Conservation (phyloP, 2,113 vertebrate genomes). For the Vireo altiloquus region DNA sequence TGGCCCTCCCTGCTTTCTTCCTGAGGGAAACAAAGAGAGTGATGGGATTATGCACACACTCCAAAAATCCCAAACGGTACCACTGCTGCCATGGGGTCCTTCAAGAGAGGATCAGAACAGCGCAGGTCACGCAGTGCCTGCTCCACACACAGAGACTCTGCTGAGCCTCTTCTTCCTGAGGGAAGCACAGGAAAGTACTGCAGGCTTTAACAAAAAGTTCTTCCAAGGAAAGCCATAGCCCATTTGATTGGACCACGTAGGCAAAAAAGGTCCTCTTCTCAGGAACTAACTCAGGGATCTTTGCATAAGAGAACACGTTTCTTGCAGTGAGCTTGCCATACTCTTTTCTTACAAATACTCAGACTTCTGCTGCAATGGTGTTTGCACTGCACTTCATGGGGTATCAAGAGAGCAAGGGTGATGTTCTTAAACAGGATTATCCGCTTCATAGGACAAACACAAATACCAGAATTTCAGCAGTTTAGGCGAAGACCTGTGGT, state of each 20-base stretch:
- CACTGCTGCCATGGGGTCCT: not conserved
- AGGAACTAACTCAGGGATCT: not conserved
- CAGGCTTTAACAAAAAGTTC: not conserved
- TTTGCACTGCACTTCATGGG: not conserved
- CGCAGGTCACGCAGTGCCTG: rapidly evolving
- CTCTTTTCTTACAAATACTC: not conserved
- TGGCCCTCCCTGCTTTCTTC: not conserved
- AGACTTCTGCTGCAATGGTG: not conserved
- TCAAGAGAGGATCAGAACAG: not conserved
- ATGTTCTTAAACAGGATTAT: slow-evolving; percentile 7
- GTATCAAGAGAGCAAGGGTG: slow-evolving; percentile 9
- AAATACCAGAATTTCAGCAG: not conserved
- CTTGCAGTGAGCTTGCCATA: not conserved
- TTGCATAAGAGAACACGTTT: rapidly evolving
- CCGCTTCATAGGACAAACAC: not conserved
- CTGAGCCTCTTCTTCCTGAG: not conserved
- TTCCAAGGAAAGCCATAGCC: not conserved
- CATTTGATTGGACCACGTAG: rapidly evolving
- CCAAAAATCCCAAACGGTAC: not conserved
- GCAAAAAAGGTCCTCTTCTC: not conserved
- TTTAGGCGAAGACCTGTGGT: not conserved
- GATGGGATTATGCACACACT: not conserved
- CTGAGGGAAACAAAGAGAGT: not conserved
- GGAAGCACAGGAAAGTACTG: not conserved
- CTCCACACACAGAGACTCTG: not conserved